Evolutionary conservation across 2,888 invertebrate genomes (phyloP).

Genomic region (Leucoma salicis): DNA sequence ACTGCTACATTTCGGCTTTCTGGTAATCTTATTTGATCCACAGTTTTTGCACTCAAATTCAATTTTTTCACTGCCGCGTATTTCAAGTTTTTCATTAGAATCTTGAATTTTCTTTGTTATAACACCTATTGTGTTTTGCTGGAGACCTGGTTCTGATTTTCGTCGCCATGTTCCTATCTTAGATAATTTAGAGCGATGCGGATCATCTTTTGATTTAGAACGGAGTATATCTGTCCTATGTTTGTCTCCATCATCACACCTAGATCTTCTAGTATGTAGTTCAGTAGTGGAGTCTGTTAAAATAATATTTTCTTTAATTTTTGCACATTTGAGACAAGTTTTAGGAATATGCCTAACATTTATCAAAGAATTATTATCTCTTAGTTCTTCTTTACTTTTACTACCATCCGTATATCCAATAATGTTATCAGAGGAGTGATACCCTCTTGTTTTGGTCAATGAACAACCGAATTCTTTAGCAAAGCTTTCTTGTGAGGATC

Average conservation of each 20-base stretch:
- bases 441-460: slow-evolving; percentile 67
- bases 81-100: slow-evolving; percentile 58
- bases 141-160: slow-evolving; percentile 87
- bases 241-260: slow-evolving; percentile 62
- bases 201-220: slow-evolving; percentile 77
- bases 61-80: slow-evolving; percentile 65
- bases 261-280: slow-evolving; percentile 57
- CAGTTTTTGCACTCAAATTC: slow-evolving; percentile 76
- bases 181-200: slow-evolving; percentile 69
- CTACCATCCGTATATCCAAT: slow-evolving; percentile 59
- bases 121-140: slow-evolving; percentile 59
- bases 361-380: slow-evolving; percentile 56
- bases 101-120: slow-evolving; percentile 62
- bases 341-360: slow-evolving; percentile 64
- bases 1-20: slow-evolving; percentile 52
- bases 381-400: slow-evolving; percentile 65
- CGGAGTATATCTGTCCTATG: slow-evolving; percentile 68
- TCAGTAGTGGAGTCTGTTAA: slow-evolving; percentile 56
- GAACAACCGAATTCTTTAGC: slow-evolving; percentile 60
- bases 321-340: slow-evolving; percentile 74
- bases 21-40: slow-evolving; percentile 69
- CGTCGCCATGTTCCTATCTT: slow-evolving; percentile 86
- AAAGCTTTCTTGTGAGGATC: slow-evolving; percentile 75
- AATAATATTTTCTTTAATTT: slow-evolving; percentile 77
- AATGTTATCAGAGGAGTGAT: slow-evolving; percentile 75